Percentiles rank a stretch among this genome's conserved stretches.
phyloP scores from a whole-genome alignment of 1,140 invertebrate species.

The Nylanderia fulva region DNA sequence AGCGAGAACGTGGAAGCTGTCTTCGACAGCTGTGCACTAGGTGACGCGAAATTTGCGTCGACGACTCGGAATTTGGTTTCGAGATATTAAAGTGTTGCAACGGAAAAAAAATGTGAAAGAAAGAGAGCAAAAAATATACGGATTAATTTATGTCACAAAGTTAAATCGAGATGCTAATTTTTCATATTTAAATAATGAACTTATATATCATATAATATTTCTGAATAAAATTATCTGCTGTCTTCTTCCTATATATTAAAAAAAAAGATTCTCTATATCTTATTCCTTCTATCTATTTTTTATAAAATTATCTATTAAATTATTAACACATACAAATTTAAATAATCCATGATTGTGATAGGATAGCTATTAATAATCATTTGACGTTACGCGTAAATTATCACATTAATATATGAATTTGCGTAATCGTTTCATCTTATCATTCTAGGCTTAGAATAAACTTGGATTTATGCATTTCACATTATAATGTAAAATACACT shows the following conservation, averaged over 20 bases:
- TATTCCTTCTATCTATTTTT: no score
- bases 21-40: not conserved
- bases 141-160: not conserved
- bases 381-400: no score
- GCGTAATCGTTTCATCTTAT: no score
- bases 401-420: no score
- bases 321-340: not conserved
- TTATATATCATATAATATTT: not conserved
- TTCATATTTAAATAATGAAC: not conserved
- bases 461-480: no score
- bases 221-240: not conserved
- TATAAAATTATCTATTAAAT: not conserved
- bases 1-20: not conserved
- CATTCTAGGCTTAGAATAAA: no score
- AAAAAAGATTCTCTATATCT: no score
- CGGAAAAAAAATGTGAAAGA: no score
- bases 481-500: no score
- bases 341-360: no score
- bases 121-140: not conserved
- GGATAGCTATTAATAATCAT: no score
- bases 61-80: not conserved
- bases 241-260: no score
- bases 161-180: not conserved
- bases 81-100: not conserved
- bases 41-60: slow-evolving; percentile 2